phyloP scores from a whole-genome alignment of 2,113 vertebrate genomes.

The Parotia lawesii region DNA sequence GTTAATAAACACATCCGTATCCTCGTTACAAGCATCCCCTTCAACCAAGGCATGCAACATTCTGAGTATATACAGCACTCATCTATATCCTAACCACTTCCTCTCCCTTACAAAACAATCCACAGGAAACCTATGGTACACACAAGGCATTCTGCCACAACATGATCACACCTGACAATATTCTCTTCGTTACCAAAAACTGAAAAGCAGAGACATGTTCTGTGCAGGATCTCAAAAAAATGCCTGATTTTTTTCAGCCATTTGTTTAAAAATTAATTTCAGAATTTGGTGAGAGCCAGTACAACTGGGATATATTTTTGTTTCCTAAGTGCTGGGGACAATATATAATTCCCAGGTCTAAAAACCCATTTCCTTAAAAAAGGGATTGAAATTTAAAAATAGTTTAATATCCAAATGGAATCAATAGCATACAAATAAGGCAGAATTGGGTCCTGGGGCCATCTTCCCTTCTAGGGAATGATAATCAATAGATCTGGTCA shows the following conservation, averaged over 20 bases:
- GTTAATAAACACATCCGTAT: conserved; percentile 9
- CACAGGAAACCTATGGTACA: neutral
- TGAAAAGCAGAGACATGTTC: neutral
- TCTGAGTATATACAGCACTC: neutral
- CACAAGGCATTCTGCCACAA: neutral
- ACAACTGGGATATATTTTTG: neutral
- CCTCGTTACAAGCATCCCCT: neutral
- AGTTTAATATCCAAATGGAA: neutral
- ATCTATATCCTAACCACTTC: neutral
- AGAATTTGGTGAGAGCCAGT: neutral
- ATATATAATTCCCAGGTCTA: neutral
- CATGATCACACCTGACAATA: neutral
- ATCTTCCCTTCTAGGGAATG: neutral
- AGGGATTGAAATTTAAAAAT: neutral
- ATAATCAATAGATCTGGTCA: neutral
- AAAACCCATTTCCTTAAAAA: neutral
- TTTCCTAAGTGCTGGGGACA: neutral
- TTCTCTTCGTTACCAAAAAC: neutral
- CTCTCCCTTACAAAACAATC: neutral
- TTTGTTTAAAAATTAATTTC: neutral
- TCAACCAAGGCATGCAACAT: neutral
- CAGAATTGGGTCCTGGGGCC: neutral
- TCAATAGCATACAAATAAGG: neutral
- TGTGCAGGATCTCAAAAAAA: neutral
- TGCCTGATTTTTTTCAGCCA: neutral